Conservation (phyloP, 2,888 invertebrate genomes). For the Epinotia nisella region DNA sequence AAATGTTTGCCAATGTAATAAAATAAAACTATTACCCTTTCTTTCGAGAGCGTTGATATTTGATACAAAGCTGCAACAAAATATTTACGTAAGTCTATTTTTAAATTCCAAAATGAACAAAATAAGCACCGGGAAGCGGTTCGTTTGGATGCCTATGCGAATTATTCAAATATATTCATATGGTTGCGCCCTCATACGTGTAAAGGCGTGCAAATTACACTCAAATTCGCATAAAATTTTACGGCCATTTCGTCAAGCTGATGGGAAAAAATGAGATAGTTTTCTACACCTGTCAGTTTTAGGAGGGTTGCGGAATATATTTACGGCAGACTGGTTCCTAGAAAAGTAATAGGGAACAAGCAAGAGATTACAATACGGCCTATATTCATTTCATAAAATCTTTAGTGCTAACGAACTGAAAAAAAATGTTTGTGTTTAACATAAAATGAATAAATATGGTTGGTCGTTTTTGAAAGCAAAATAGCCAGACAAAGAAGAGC, state of each 20-base stretch:
- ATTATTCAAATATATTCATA: constrained; percentile 76
- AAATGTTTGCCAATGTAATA: constrained; percentile 16
- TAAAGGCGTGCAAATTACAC: constrained; percentile 58
- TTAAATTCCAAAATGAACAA: constrained; percentile 47
- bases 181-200: constrained; percentile 61
- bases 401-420: too few relatives aligned
- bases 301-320: neutral
- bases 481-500: constrained; percentile 1
- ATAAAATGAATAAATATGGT: neutral
- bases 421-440: too few relatives aligned
- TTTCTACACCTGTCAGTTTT: constrained; percentile 7
- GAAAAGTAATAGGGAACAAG: neutral
- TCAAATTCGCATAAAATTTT: constrained; percentile 48
- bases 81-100: constrained; percentile 2
- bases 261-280: constrained; percentile 44
- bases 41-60: neutral
- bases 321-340: neutral
- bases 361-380: too few relatives aligned
- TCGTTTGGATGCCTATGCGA: constrained; percentile 61
- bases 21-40: neutral
- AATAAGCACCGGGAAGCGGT: constrained; percentile 47
- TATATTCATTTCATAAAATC: too few relatives aligned
- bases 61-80: neutral
- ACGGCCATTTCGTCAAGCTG: constrained; percentile 42
- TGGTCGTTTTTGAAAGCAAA: neutral